Base-by-base conservation (phyloP, 1,140 invertebrate genomes). In the Gryon sp. region DNA sequence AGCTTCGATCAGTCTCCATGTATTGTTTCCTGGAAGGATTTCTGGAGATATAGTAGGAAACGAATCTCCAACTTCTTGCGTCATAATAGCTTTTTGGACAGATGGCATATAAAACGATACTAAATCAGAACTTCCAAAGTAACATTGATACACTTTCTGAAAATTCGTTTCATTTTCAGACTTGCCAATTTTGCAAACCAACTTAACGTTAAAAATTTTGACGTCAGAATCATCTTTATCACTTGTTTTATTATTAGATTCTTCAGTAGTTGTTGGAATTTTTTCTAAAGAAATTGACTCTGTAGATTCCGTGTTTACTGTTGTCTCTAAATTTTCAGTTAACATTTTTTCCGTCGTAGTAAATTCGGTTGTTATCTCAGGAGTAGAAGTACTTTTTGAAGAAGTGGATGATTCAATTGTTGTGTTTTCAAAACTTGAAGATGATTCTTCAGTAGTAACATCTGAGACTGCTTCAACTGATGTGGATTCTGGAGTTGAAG, bases 1-100 rank as follows among this genome's bases (percentile, higher is more conserved):
- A 12, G 73, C 52, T 59, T 76, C 73, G 9, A 76, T 69, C n/a
- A 70, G 7, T 14, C 52, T 18, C 65, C 65, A 76, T 2, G 74
- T 65, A 6, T 76, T 28, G 18, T 70, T 70, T 14, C 30, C 63
- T 1, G 62, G 40, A 26, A 63, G 1, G 0, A 74, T 38, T 14
- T n/a, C 6, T 41, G 32, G 11, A 12, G 32, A 34, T 2, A 34
- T 34, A 12, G 24, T 73, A 30, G 53, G 59, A 12, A 62, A 48
- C 11, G 6, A 2, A 4, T 66, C 18, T 24, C 36, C 41, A 0
- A 57, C 4, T 16, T 60, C 24, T 9, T 59, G 11, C 0, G 66
- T 70, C 1, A 52, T 5, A 28, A 76, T 63, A 8, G 59, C 20
- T 16, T 59, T 40, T 11, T 70, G 52, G 5, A 55, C 4, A 0